A percentile compares a stretch with the other conserved stretches of the same genome.
These are phyloP conservation scores for Clepsis dumicolana DNA, from an alignment of 2,888 invertebrate species.

Conservation along the genomic window DNA sequence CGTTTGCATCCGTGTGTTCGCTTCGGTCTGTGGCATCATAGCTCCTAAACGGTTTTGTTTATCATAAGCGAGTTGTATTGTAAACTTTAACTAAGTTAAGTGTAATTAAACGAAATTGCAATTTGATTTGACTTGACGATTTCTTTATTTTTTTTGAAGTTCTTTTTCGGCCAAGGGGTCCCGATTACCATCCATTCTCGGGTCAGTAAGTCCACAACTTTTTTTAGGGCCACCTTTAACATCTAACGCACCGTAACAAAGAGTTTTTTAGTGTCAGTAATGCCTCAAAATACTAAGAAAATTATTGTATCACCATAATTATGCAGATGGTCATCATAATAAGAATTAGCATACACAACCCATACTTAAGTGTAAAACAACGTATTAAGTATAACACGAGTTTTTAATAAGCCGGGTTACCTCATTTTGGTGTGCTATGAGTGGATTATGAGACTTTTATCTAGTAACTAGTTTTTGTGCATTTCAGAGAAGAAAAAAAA, in stretches of 20 bases:
- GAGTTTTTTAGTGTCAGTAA: conserved; percentile 26
- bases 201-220: too few relatives aligned
- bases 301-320: conserved; percentile 46
- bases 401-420: conserved; percentile 36
- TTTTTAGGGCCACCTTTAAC: too few relatives aligned
- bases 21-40: too few relatives aligned
- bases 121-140: too few relatives aligned
- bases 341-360: conserved; percentile 50
- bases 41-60: too few relatives aligned
- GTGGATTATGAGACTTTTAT: conserved; percentile 16
- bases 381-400: conserved; percentile 21
- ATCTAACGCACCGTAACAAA: conserved; percentile 15
- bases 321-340: conserved; percentile 47
- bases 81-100: too few relatives aligned
- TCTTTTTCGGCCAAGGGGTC: too few relatives aligned
- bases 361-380: conserved; percentile 50
- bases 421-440: conserved; percentile 24
- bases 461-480: conserved; percentile 5
- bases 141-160: too few relatives aligned
- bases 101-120: too few relatives aligned
- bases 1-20: too few relatives aligned
- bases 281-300: conserved; percentile 41
- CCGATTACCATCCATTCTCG: too few relatives aligned
- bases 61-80: too few relatives aligned
- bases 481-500: not conserved